Base-by-base conservation (phyloP, 1,140 invertebrate species). In the Sinonovacula constricta region DNA sequence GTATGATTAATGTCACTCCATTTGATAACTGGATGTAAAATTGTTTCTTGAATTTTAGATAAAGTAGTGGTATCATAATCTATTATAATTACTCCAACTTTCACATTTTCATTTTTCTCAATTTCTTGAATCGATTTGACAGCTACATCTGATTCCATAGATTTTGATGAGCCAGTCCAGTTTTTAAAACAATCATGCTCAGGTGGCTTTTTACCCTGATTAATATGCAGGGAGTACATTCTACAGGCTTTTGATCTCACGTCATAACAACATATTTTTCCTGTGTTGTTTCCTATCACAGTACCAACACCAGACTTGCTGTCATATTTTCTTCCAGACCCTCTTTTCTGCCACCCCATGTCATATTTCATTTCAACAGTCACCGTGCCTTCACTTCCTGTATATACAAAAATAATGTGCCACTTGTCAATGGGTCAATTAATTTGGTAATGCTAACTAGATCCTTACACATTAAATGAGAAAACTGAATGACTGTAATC, bases 1-100 rank as follows among this genome's bases (percentile, higher is more conserved):
- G 67, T n/a, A 22, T 78, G 59, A 56, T 78, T 78, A 34, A 31
- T 69, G 45, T 78, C 75, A 69, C 67, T 69, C 26, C 51, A 5
- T 49, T 78, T 69, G 57, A 60, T 39, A 4, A 78, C 31, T 15
- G 22, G 22, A 24, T 15, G 26, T 3, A 15, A 31, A 30, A 78
- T 31, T 24, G 54, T 33, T 39, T 36, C 18, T 62, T 57, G 56
- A 62, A 54, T 57, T 33, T 51, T 12, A 28, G 36, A 51, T 30
- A 62, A 68, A 10, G 56, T 63, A 18, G 66, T 69, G 15, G 51
- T 49, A 70, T 78, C 75, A 63, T 78, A 65, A 62, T 78, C 75
- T 33, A 66, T 63, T 51, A 69, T 78, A 2, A 78, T 22, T 53
- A 28, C 45, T 30, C 34, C 30, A 28, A 78, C 36, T 26, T 31